Percentiles rank a stretch among this genome's conserved stretches.
These are phyloP conservation scores for Neoaliturus tenellus DNA, from an alignment of 2,888 invertebrate species.

Conservation along the genomic window DNA sequence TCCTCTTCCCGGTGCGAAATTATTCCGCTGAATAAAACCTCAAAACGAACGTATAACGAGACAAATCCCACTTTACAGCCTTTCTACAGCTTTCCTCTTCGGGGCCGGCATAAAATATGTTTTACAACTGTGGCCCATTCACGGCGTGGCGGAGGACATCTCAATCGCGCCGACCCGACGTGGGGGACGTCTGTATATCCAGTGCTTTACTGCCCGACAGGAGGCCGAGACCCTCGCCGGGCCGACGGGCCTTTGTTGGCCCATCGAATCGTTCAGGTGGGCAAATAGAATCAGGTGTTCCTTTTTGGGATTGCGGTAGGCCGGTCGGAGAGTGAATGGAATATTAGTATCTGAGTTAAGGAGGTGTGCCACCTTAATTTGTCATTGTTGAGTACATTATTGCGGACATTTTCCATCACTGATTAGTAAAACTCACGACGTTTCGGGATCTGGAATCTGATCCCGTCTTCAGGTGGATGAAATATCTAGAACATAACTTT, in stretches of 20 bases:
- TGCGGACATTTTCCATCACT: no score
- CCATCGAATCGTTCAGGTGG: not conserved
- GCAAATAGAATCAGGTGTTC: no score
- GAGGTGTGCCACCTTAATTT: no score
- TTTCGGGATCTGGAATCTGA: no score
- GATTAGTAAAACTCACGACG: no score
- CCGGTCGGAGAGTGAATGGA: no score
- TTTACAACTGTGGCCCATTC: not conserved
- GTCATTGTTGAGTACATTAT: no score
- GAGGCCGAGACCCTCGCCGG: not conserved
- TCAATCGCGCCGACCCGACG: not conserved
- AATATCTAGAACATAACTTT: no score
- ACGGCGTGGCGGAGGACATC: not conserved
- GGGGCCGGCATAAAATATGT: slow-evolving; percentile 31
- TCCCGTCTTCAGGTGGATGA: no score
- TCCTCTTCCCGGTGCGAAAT: no score
- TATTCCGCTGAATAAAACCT: not conserved
- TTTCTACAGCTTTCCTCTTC: slow-evolving; percentile 13
- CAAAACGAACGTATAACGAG: not conserved
- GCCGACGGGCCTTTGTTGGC: not conserved
- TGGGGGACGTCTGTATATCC: not conserved
- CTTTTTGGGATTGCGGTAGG: no score
- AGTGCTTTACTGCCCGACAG: not conserved
- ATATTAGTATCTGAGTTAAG: no score
- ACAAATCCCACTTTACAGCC: slow-evolving; percentile 14